These are phyloP conservation scores for Drosophila imparisetae DNA, from an alignment of 2,888 invertebrate genomes.

Conservation along the genomic window DNA sequence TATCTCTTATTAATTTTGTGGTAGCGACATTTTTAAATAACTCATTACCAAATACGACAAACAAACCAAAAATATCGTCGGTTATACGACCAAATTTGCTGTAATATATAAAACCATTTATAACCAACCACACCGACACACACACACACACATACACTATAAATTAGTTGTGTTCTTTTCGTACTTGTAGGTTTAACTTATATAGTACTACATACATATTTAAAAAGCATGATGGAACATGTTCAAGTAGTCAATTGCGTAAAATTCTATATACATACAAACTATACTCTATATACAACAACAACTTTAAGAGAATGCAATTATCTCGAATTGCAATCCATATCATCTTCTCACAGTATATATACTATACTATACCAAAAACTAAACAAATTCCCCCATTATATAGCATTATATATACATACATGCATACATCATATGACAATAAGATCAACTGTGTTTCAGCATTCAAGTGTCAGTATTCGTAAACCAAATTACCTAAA, in stretches of 20 bases:
- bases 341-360: slow-evolving; percentile 51
- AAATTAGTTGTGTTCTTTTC: slow-evolving; percentile 48
- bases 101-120: slow-evolving; percentile 54
- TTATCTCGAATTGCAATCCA: slow-evolving; percentile 48
- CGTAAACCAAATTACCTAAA: slow-evolving; percentile 78
- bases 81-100: slow-evolving; percentile 30
- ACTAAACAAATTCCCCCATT: slow-evolving; percentile 24
- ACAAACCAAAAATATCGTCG: slow-evolving; percentile 16
- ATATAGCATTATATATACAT: slow-evolving; percentile 42
- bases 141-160: slow-evolving; percentile 16
- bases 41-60: slow-evolving; percentile 30
- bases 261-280: slow-evolving; percentile 41
- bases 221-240: slow-evolving; percentile 73
- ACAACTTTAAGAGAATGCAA: slow-evolving; percentile 50
- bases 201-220: slow-evolving; percentile 43
- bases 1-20: slow-evolving; percentile 49
- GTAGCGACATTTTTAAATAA: slow-evolving; percentile 50
- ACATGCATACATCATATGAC: slow-evolving; percentile 78
- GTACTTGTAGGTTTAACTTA: slow-evolving; percentile 60
- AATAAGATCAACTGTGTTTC: slow-evolving; percentile 83
- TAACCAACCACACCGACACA: slow-evolving; percentile 8
- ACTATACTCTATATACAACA: slow-evolving; percentile 32
- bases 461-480: slow-evolving; percentile 80
- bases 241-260: slow-evolving; percentile 75
- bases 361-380: slow-evolving; percentile 5